Evolutionary conservation across 2,888 invertebrate genomes (phyloP), one percentile per base, ranked within the genome.

Genomic region (Pinctada fucata): DNA sequence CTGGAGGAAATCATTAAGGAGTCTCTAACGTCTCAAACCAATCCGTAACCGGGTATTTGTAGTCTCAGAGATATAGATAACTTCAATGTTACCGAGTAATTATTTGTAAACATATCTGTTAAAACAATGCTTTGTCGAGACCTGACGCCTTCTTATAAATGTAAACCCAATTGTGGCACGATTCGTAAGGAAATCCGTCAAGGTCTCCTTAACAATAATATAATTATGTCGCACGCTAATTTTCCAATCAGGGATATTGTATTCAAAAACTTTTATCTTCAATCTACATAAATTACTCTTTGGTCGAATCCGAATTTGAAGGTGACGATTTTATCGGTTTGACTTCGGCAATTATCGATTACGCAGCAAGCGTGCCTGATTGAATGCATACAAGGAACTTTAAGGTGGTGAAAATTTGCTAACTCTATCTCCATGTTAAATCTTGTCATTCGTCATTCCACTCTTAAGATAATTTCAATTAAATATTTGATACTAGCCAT

Each of bases 151-250:
- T 8, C 68, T 5, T n/a, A 5, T 8, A 13, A 68, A 47, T 13
- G 4, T 13, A 47, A 31, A 47, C 31, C 68, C 5, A 13, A 3
- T 10, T 68, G 3, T 31, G 16, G 31, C 10, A 16, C 10, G 5
- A 45, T 47, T 31, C 13, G 68, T 68, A 68, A 68, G 10, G 47
- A 10, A 31, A 47, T 31, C 68, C 68, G 68, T 47, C 68, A 68
- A 68, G 68, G 68, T 68, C 13, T 45, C 13, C 45, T 68, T 13
- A 47, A 68, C 68, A 68, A 68, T 68, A 31, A 47, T 31, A 45
- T 47, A 31, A 68, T 68, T 68, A 68, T 45, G 68, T 68, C 68
- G 68, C 68, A 68, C 68, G 68, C 68, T 68, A 68, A 68, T 68
- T 68, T 47, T 68, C 68, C 68, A 68, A 68, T 68, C 48, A 68